Evolutionary conservation across 2,797 vertebrate genomes (phyloP).

Genomic region (Pelobates cultripes): DNA sequence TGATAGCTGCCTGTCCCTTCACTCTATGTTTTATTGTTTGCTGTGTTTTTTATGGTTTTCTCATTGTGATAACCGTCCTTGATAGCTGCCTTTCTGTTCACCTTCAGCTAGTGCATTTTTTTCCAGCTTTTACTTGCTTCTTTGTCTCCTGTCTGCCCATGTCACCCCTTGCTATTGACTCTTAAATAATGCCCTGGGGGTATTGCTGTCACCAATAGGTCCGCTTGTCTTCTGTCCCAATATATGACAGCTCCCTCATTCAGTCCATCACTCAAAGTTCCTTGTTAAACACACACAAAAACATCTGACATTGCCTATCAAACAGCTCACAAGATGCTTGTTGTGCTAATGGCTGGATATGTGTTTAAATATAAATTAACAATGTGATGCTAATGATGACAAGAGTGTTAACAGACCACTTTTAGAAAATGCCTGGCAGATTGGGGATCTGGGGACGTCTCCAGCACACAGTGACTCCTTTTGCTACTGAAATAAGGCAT

Average conservation of each 20-base stretch:
- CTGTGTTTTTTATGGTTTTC: slow-evolving; percentile 27
- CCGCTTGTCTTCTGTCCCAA: slow-evolving; percentile 33
- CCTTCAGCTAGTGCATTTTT: slow-evolving; percentile 46
- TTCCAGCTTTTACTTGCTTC: slow-evolving; percentile 40
- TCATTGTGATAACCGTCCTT: slow-evolving; percentile 44
- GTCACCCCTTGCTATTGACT: slow-evolving; percentile 44
- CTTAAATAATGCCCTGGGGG: slow-evolving; percentile 53
- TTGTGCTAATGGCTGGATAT: slow-evolving; percentile 54
- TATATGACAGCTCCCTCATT: slow-evolving; percentile 44
- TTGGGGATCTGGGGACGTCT: slow-evolving; percentile 43
- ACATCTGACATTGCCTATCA: slow-evolving; percentile 47
- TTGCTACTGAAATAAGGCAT: slow-evolving; percentile 18
- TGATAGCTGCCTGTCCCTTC: slow-evolving; percentile 11
- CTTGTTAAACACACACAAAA: slow-evolving; percentile 52
- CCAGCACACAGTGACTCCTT: slow-evolving; percentile 22
- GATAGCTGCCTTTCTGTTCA: slow-evolving; percentile 51
- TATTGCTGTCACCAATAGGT: slow-evolving; percentile 41
- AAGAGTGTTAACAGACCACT: slow-evolving; percentile 51
- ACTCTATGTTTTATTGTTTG: slow-evolving; percentile 34
- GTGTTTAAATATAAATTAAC: slow-evolving; percentile 56
- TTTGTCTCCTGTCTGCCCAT: slow-evolving; percentile 40
- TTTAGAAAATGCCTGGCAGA: slow-evolving; percentile 48
- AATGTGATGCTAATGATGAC: slow-evolving; percentile 55
- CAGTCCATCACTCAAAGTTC: slow-evolving; percentile 45
- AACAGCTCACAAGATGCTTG: slow-evolving; percentile 49